These are phyloP conservation scores for Onychomys leucogaster DNA, from an alignment of 2,797 vertebrate genomes.

Conservation along the genomic window DNA sequence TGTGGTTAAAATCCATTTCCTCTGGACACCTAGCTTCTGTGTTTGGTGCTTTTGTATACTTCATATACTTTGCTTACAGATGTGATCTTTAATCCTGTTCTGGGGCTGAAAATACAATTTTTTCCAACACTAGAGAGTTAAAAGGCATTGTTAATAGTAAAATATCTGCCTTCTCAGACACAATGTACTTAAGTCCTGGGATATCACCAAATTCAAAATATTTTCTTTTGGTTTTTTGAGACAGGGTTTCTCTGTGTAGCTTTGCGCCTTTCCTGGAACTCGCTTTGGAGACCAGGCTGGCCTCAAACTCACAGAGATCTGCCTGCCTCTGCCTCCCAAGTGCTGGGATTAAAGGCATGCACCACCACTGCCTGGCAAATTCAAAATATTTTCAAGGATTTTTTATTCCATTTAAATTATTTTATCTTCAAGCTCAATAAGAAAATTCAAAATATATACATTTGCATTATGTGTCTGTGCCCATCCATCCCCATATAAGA, in stretches of 20 bases:
- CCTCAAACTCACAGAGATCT: too few relatives aligned
- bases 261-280: too few relatives aligned
- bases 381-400: conserved; percentile 41
- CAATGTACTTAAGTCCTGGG: background rate
- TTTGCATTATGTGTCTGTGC: background rate
- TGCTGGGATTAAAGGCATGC: too few relatives aligned
- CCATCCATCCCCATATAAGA: background rate
- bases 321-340: too few relatives aligned
- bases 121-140: background rate
- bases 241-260: too few relatives aligned
- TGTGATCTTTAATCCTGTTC: background rate
- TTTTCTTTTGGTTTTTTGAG: too few relatives aligned
- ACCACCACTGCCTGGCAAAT: too few relatives aligned
- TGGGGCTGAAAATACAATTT: conserved; percentile 11
- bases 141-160: background rate
- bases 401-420: conserved; percentile 9
- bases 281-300: too few relatives aligned
- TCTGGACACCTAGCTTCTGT: background rate
- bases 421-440: conserved; percentile 25
- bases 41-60: background rate
- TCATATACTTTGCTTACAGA: background rate
- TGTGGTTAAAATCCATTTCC: background rate
- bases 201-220: conserved; percentile 1
- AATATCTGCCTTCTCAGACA: background rate
- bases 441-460: conserved; percentile 37